Evolutionary conservation across 1,140 invertebrate species (phyloP), one percentile per base, ranked within the genome.

Genomic region (Tenebrio molitor): DNA sequence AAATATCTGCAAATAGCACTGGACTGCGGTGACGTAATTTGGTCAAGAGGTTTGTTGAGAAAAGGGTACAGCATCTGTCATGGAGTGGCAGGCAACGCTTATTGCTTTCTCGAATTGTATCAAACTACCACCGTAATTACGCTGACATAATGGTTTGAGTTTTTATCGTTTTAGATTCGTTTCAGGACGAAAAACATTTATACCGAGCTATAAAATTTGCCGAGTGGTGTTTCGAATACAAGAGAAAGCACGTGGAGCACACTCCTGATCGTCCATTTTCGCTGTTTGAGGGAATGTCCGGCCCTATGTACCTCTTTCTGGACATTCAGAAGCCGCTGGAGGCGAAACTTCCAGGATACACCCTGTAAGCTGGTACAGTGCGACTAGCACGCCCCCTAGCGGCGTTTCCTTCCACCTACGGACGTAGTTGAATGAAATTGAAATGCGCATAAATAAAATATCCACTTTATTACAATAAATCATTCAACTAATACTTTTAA

Each of bases 41-140:
- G 96, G 96, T 72, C 89, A 69, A 84, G 94, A 75, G 96, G 96
- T 25, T 80, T 98, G n/a, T 84, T 96, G 10, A 90, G 86, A 73
- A 98, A 97, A 85, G 95, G 96, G 5, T 96, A 94, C 82, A 92
- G 95, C 58, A 84, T 98, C 2, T 98, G 97, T 83, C 96, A 99
- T 83, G 97, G 97, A 1, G 90, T 94, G 12, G 86, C 94, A 79
- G 97, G 96, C 73, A 98, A 98, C 85, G 96, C 90, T 12, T 98
- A 97, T 81, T 87, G 91, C 7, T 95, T 98, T 80, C 84, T 98
- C 8, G 84, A 89, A 73, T 81, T 98, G 0, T 97, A 91, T 81
- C 91, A 95, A 83, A 80, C 89, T 10, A 97, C 95, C 1, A 87
- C 89, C 78, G 93, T 95, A 82, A 36, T 17, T 53, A 42, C 21